Conservation (phyloP, 2,113 vertebrate genomes). For the Axis porcinus region DNA sequence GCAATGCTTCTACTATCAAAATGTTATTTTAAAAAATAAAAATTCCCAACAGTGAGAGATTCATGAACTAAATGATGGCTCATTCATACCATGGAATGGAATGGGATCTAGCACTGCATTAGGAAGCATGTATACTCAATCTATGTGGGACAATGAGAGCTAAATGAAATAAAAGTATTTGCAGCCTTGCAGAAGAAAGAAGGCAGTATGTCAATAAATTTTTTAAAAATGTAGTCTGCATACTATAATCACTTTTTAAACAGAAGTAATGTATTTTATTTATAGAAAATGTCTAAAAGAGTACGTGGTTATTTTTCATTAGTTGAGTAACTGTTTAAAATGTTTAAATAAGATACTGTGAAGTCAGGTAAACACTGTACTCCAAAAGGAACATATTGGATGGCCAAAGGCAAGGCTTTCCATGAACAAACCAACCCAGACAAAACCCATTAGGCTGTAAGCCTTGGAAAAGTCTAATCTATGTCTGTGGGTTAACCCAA, state of each 20-base stretch:
- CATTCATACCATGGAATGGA: background rate
- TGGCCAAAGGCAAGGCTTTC: background rate
- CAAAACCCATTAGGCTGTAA: background rate
- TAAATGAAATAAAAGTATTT: background rate
- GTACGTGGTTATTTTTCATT: background rate
- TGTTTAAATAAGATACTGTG: background rate
- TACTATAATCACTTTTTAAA: background rate
- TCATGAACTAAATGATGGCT: background rate
- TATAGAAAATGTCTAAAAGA: background rate
- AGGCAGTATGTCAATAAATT: background rate
- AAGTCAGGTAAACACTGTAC: constrained; percentile 1
- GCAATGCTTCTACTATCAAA: background rate
- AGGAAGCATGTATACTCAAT: background rate
- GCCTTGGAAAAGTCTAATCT: background rate
- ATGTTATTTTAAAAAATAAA: background rate
- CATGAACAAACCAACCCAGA: background rate
- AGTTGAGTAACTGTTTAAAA: background rate
- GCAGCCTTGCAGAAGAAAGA: background rate
- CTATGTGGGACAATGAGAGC: background rate
- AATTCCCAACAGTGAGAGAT: background rate
- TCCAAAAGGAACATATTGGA: background rate
- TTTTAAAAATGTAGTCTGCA: background rate
- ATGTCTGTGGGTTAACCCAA: background rate
- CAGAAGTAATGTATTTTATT: background rate
- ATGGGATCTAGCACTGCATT: background rate